Evolutionary conservation across 2,888 invertebrate species (phyloP).

Genomic region (Lepas anatifera): DNA sequence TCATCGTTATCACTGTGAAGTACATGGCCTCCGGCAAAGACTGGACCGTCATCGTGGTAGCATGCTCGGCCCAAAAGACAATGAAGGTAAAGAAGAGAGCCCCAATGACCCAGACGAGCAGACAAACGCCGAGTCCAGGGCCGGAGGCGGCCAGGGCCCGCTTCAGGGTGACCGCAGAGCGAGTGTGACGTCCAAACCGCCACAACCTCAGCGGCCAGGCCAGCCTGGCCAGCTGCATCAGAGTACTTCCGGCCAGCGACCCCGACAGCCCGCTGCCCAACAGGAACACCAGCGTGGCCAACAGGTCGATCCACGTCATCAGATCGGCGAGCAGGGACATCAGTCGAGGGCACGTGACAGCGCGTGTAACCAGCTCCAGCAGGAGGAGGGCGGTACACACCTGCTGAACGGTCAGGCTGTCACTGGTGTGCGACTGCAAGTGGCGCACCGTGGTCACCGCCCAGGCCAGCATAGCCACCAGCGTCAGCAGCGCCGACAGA

Average conservation of each 20-base stretch:
- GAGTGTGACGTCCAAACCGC: not conserved
- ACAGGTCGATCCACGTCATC: not conserved
- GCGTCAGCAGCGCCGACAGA: not conserved
- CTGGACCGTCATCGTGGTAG: not conserved
- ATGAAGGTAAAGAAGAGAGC: not conserved
- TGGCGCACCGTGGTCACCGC: too few relatives aligned
- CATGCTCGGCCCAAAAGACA: not conserved
- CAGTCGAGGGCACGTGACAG: too few relatives aligned
- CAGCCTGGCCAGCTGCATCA: not conserved
- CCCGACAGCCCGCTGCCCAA: not conserved
- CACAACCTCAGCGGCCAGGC: not conserved
- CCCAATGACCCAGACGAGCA: not conserved
- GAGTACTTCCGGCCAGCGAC: not conserved
- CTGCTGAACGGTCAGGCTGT: too few relatives aligned
- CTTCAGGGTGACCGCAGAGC: not conserved
- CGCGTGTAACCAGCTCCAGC: too few relatives aligned
- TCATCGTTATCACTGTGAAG: not conserved
- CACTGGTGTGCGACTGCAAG: too few relatives aligned
- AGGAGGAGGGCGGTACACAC: too few relatives aligned
- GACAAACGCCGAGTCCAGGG: not conserved
- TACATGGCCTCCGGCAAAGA: not conserved
- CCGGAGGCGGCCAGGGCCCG: not conserved
- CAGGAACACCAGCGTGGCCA: not conserved
- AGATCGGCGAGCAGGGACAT: not conserved
- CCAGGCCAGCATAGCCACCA: not conserved